Conservation (phyloP, 2,888 invertebrate genomes). For the Andrena dorsata region DNA sequence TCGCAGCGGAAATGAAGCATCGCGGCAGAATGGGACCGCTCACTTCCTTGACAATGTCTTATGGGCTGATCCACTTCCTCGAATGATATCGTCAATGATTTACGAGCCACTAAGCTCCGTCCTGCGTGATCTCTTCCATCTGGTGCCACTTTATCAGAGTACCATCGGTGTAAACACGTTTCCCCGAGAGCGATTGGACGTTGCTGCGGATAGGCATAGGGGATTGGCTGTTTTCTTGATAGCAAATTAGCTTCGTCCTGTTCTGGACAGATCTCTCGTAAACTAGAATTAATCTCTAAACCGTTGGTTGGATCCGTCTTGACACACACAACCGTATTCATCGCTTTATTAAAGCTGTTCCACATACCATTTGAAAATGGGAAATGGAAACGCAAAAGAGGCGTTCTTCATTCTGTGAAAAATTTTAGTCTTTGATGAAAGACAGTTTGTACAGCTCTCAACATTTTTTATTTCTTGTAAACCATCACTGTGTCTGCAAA, state of each 20-base stretch:
- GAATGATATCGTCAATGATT: constrained; percentile 60
- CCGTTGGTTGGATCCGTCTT: background rate
- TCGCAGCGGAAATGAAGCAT: constrained; percentile 43
- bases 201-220: constrained; percentile 23
- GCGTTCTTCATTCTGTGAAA: too few species aligned
- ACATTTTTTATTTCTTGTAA: too few species aligned
- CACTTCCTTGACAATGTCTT: constrained; percentile 56
- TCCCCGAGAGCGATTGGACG: constrained; percentile 23
- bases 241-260: background rate
- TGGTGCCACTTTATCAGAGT: constrained; percentile 54
- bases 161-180: constrained; percentile 50
- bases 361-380: too few species aligned
- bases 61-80: constrained; percentile 56
- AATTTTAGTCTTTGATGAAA: too few species aligned
- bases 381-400: too few species aligned
- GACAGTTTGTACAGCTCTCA: too few species aligned
- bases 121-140: constrained; percentile 59
- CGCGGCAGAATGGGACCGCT: constrained; percentile 29
- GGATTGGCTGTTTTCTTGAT: background rate
- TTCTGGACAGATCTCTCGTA: background rate
- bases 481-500: too few species aligned
- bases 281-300: constrained; percentile 1
- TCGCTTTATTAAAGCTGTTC: too few species aligned
- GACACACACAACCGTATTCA: background rate
- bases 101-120: constrained; percentile 50